These are phyloP conservation scores for Connochaetes taurinus DNA, from an alignment of 2,113 vertebrate species.

Conservation along the genomic window DNA sequence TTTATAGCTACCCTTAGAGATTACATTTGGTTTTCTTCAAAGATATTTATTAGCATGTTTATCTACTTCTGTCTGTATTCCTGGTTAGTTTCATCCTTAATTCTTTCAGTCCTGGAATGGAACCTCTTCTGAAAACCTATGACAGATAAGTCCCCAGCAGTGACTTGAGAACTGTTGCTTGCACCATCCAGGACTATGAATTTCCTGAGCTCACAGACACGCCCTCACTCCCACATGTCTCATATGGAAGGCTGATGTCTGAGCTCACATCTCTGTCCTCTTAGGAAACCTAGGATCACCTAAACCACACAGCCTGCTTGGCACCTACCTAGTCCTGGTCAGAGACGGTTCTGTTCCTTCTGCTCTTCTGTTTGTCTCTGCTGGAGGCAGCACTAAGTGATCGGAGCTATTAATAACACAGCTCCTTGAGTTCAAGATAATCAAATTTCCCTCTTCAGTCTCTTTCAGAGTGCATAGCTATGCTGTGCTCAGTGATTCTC, in stretches of 20 bases:
- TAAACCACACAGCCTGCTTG: no score
- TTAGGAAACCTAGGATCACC: neutral
- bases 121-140: neutral
- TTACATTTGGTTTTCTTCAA: neutral
- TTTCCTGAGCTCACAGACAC: neutral
- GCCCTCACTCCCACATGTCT: neutral
- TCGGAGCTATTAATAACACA: neutral
- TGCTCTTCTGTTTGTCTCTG: neutral
- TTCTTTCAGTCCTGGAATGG: neutral
- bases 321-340: accelerated
- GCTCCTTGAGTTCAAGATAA: neutral
- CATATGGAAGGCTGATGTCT: neutral
- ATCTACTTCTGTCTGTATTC: neutral
- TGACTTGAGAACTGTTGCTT: neutral
- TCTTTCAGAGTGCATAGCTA: neutral
- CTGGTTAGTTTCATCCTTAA: neutral
- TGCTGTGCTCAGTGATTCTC: neutral
- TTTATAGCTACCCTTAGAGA: neutral
- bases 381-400: accelerated
- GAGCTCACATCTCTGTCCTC: neutral
- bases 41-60: neutral
- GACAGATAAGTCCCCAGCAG: neutral
- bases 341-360: accelerated
- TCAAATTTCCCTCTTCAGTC: neutral
- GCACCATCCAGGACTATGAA: accelerated